Evolutionary conservation across 2,113 vertebrate genomes (phyloP).

Genomic region (Taxidea taxus): DNA sequence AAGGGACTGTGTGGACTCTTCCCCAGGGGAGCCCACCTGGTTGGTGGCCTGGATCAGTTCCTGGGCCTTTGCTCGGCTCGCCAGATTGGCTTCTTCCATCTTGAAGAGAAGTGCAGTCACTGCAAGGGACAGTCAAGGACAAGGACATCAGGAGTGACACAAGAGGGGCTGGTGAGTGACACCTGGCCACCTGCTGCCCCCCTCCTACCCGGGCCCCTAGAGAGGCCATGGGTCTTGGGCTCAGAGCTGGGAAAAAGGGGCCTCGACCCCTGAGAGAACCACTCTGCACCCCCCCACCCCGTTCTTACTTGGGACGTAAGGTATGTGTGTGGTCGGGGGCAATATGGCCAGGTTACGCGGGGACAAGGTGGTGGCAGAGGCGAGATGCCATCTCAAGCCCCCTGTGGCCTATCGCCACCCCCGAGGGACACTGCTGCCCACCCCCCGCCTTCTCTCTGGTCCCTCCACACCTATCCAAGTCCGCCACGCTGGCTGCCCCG

Average conservation of each 20-base stretch:
- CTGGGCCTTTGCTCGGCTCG: conserved; percentile 93
- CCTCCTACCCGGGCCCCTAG: background rate
- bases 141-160: background rate
- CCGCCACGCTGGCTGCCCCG: accelerated
- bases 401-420: accelerated
- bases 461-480: background rate
- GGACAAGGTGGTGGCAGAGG: background rate
- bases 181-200: accelerated
- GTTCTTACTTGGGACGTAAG: background rate
- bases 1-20: background rate
- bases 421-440: background rate
- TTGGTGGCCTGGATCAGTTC: conserved; percentile 95
- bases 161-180: background rate
- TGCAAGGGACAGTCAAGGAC: background rate
- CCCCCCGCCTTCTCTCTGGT: background rate
- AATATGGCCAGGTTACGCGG: background rate
- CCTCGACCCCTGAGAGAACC: background rate
- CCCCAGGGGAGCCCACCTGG: conserved; percentile 84
- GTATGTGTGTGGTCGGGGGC: accelerated
- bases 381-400: background rate
- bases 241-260: background rate
- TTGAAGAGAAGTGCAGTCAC: conserved; percentile 93
- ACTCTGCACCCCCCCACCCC: accelerated
- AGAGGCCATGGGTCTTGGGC: background rate
- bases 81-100: conserved; percentile 95